phyloP scores from a whole-genome alignment of 2,113 vertebrate genomes.

The Desmodus rotundus region DNA sequence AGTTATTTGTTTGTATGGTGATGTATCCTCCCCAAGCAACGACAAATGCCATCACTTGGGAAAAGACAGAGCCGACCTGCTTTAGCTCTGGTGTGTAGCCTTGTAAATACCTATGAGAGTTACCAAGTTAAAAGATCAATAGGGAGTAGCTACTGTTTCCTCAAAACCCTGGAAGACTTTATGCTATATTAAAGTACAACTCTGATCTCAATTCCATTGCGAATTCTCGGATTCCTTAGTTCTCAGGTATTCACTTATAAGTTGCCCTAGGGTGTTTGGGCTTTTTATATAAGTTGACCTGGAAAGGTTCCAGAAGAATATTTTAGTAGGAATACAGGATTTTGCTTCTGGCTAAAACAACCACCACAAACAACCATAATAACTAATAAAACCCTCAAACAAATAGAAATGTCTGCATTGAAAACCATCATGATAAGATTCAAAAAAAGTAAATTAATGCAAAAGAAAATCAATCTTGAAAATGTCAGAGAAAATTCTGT shows the following conservation, averaged over 20 bases:
- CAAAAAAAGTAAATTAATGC: not conserved
- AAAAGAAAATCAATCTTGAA: not conserved
- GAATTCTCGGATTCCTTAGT: not conserved
- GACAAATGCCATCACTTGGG: not conserved
- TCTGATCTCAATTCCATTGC: not conserved
- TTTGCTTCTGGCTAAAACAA: not conserved
- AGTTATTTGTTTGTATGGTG: not conserved
- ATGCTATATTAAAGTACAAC: not conserved
- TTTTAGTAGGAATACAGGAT: not conserved
- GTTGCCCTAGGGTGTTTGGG: not conserved
- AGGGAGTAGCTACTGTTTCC: not conserved
- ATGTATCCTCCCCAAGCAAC: not conserved
- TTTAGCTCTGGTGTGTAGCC: not conserved
- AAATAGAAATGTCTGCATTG: not conserved
- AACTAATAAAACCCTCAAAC: not conserved
- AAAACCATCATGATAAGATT: not conserved
- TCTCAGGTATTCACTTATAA: not conserved
- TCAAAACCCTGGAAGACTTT: slow-evolving; percentile 25
- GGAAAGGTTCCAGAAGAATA: not conserved
- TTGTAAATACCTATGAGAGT: not conserved
- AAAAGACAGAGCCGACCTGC: not conserved
- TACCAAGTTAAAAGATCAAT: slow-evolving; percentile 13
- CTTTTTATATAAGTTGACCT: not conserved
- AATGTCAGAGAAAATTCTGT: slow-evolving; percentile 7
- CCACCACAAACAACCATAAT: not conserved